Evolutionary conservation across 2,797 vertebrate genomes (phyloP).

Genomic region (Gila robusta): DNA sequence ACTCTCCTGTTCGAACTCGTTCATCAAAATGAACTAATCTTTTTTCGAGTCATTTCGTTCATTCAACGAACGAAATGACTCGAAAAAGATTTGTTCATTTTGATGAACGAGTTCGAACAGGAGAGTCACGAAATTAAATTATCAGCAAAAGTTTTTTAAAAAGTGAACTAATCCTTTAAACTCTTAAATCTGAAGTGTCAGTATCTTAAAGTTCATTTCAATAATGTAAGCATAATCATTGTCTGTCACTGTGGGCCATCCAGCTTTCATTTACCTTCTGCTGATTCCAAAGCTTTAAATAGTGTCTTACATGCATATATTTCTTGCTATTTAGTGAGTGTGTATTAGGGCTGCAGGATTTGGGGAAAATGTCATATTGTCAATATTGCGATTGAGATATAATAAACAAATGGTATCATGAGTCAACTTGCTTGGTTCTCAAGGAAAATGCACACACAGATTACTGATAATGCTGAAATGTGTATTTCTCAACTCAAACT

Average conservation of each 20-base stretch:
- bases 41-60: no score
- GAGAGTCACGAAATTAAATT: no score
- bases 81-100: no score
- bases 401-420: neutral
- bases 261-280: neutral
- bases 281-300: neutral
- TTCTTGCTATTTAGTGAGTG: neutral
- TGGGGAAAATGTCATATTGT: neutral
- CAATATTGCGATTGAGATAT: neutral
- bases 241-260: neutral
- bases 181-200: neutral
- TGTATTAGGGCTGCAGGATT: neutral
- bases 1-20: no score
- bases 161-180: neutral
- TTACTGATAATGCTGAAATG: neutral
- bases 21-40: no score
- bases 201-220: neutral
- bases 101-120: no score
- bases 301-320: neutral
- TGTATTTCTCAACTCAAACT: constrained; percentile 3
- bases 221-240: neutral
- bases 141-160: no score
- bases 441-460: constrained; percentile 6
- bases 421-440: neutral
- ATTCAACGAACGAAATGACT: no score